Conservation (phyloP, 2,888 invertebrate species). For the Tipula lateralis region DNA sequence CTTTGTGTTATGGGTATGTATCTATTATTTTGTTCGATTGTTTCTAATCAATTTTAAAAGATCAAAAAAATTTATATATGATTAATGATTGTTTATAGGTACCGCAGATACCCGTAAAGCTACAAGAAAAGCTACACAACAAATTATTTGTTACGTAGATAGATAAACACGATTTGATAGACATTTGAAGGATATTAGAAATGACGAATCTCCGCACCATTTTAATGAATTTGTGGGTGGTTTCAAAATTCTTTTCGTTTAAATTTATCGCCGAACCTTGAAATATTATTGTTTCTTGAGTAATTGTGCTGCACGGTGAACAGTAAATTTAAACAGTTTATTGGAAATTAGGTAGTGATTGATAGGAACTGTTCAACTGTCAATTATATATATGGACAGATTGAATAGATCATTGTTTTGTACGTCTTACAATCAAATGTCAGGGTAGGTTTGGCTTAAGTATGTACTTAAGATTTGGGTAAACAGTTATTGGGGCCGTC, state of each 20-base stretch:
- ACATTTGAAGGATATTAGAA: constrained; percentile 11
- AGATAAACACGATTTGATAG: not conserved
- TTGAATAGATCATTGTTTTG: not conserved
- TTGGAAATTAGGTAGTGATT: not conserved
- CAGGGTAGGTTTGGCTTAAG: too few relatives aligned
- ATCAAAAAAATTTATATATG: not conserved
- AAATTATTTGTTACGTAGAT: not conserved
- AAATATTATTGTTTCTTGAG: not conserved
- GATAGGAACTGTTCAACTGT: not conserved
- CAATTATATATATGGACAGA: not conserved
- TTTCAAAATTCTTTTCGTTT: not conserved
- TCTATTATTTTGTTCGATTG: not conserved
- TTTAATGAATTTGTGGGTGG: constrained; percentile 13
- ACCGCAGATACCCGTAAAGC: not conserved
- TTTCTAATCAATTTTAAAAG: not conserved
- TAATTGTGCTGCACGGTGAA: not conserved
- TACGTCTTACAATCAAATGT: too few relatives aligned
- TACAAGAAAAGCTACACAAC: not conserved
- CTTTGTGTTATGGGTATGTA: not conserved
- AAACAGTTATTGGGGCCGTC: too few relatives aligned
- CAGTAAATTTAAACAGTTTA: not conserved
- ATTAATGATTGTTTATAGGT: not conserved
- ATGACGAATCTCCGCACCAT: not conserved
- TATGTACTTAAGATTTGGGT: too few relatives aligned
- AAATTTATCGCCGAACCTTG: not conserved